phyloP scores from a whole-genome alignment of 2,888 invertebrate genomes.

The Tetrapedia diversipes region DNA sequence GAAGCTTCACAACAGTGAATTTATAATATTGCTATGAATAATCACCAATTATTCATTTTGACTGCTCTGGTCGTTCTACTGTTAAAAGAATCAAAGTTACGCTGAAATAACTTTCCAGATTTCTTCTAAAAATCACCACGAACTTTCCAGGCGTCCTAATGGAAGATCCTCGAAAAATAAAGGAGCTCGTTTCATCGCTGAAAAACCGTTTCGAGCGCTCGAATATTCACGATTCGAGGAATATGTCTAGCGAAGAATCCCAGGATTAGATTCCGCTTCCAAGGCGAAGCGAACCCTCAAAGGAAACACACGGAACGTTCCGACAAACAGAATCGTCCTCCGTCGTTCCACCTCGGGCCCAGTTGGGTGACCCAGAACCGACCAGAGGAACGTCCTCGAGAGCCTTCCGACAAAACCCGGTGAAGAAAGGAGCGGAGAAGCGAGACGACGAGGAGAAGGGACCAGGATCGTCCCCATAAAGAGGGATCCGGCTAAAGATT shows the following conservation, averaged over 20 bases:
- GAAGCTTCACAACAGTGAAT: too few species aligned
- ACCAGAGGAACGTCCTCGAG: background rate
- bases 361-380: background rate
- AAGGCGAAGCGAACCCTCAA: constrained; percentile 1
- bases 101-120: too few species aligned
- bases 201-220: background rate
- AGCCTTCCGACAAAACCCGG: background rate
- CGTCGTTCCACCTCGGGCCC: background rate
- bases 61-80: too few species aligned
- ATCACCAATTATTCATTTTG: too few species aligned
- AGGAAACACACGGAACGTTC: constrained; percentile 8
- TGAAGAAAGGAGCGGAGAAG: background rate
- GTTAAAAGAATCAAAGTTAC: too few species aligned
- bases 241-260: background rate
- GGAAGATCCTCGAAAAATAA: background rate
- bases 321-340: constrained; percentile 8
- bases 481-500: constrained; percentile 43
- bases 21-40: too few species aligned
- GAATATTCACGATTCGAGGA: constrained; percentile 6
- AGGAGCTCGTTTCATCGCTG: too few species aligned
- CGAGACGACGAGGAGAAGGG: background rate
- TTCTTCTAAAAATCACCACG: too few species aligned
- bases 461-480: constrained; percentile 46
- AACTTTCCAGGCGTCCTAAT: too few species aligned
- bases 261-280: constrained; percentile 11